A percentile compares a stretch with the other conserved stretches of the same genome.
Evolutionary conservation across 2,797 vertebrate genomes (phyloP).

Genomic region (Pseudochaenichthys georgianus): DNA sequence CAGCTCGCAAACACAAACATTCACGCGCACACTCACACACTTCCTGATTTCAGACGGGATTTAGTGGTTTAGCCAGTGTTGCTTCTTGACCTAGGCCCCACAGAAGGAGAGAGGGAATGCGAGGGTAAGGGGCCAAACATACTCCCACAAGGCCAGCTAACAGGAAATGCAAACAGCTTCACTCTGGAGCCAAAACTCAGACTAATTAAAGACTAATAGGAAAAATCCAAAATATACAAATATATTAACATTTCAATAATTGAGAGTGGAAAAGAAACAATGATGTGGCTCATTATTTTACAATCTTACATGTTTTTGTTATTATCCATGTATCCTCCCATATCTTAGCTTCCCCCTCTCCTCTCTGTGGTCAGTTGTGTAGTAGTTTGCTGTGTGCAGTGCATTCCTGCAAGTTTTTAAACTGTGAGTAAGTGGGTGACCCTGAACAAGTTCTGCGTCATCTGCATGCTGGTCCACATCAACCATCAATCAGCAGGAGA

Average conservation of each 20-base stretch:
- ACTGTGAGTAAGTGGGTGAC: constrained; percentile 61
- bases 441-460: constrained; percentile 66
- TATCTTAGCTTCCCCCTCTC: constrained; percentile 29
- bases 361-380: constrained; percentile 64
- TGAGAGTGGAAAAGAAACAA: background rate
- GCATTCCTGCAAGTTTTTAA: constrained; percentile 62
- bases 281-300: background rate
- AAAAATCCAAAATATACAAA: constrained; percentile 1
- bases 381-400: constrained; percentile 74
- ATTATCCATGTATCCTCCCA: background rate
- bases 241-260: background rate
- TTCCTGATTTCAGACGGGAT: constrained; percentile 79
- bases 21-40: constrained; percentile 60
- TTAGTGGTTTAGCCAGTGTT: constrained; percentile 68
- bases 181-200: constrained; percentile 28
- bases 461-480: constrained; percentile 76
- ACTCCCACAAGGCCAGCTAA: constrained; percentile 51
- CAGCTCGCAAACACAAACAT: constrained; percentile 65
- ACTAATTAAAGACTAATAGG: background rate
- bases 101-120: constrained; percentile 56
- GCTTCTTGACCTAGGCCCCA: constrained; percentile 67
- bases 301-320: background rate
- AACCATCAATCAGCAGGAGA: constrained; percentile 56
- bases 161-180: constrained; percentile 70
- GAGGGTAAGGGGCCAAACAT: constrained; percentile 55